Evolutionary conservation across 2,888 invertebrate species (phyloP).

Genomic region (Cantharis rufa): DNA sequence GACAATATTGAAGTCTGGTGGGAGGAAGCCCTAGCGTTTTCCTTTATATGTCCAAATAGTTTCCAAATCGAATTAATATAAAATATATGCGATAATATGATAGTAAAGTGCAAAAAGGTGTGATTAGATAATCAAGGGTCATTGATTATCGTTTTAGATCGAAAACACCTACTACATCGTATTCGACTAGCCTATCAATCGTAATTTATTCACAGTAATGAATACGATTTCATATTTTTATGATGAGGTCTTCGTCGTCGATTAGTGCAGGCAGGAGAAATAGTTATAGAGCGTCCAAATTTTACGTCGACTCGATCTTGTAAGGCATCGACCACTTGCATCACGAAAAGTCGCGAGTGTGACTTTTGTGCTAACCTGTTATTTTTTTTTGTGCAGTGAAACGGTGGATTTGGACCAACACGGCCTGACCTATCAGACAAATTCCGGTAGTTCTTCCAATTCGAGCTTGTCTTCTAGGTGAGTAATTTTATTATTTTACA

Average conservation of each 20-base stretch:
- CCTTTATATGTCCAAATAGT: not conserved
- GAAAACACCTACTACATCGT: not conserved
- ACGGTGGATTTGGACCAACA: constrained; percentile 66
- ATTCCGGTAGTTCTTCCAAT: constrained; percentile 72
- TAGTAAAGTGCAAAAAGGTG: not conserved
- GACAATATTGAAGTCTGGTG: not conserved
- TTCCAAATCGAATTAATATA: not conserved
- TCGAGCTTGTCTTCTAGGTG: constrained; percentile 67
- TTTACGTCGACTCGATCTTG: not conserved
- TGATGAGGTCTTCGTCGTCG: not conserved
- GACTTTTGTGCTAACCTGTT: constrained; percentile 14
- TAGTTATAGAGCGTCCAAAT: not conserved
- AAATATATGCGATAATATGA: not conserved
- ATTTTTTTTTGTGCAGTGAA: constrained; percentile 61
- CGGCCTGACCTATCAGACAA: constrained; percentile 57
- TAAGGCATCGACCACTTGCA: not conserved
- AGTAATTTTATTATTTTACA: constrained; percentile 32
- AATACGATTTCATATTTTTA: not conserved
- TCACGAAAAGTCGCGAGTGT: not conserved
- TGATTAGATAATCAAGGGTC: not conserved
- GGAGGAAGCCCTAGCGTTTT: not conserved
- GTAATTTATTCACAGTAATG: not conserved
- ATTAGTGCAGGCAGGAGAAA: not conserved
- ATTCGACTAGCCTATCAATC: not conserved
- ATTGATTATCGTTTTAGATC: not conserved